These are phyloP conservation scores for Drosophila setosimentum DNA, from an alignment of 2,888 invertebrate species.

Conservation along the genomic window DNA sequence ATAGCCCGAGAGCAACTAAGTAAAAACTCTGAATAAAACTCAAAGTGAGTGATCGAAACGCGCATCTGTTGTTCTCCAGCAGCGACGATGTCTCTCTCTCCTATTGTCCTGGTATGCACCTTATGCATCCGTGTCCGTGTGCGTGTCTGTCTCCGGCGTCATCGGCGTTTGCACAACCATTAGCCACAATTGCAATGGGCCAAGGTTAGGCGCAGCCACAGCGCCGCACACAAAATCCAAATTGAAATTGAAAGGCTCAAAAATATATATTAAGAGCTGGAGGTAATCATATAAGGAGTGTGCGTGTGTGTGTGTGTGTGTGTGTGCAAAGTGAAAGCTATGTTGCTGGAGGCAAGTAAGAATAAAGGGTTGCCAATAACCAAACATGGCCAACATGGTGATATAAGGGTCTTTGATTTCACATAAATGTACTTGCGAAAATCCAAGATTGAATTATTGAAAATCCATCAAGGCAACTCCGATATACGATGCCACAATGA, in stretches of 20 bases:
- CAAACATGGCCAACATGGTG: constrained; percentile 1
- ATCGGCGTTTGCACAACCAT: constrained; percentile 61
- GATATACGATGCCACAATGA: background rate
- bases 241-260: background rate
- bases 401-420: constrained; percentile 12
- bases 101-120: constrained; percentile 37
- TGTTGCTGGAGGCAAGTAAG: background rate
- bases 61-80: constrained; percentile 40
- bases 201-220: constrained; percentile 48
- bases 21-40: constrained; percentile 38
- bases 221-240: constrained; percentile 31
- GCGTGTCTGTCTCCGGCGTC: constrained; percentile 38
- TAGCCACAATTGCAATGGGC: constrained; percentile 41
- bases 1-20: constrained; percentile 4
- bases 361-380: constrained; percentile 23
- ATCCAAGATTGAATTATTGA: constrained; percentile 20
- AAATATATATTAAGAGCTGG: background rate
- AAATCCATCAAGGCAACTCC: constrained; percentile 26
- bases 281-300: background rate
- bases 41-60: constrained; percentile 9
- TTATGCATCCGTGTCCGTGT: constrained; percentile 17
- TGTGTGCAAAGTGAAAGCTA: background rate
- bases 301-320: background rate
- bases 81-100: constrained; percentile 8
- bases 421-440: constrained; percentile 1